Base-by-base conservation (phyloP, 64 coral and sea anemone genomes). In the Pocillopora verrucosa region DNA sequence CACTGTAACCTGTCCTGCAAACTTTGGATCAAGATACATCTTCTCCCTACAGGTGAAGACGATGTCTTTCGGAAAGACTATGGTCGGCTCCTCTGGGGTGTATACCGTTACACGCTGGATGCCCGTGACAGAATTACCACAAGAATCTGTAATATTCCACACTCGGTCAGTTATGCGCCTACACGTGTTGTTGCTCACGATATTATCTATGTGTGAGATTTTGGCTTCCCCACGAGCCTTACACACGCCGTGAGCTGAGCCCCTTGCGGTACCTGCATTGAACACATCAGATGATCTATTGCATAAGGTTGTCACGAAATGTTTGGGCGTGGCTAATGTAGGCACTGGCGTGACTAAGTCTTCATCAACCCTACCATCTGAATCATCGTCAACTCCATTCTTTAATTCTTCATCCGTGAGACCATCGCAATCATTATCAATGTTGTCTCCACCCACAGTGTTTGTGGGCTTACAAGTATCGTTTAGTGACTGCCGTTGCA, bases 351-450 rank as follows among this genome's bases (percentile, higher is more conserved):
- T 58, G 45, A 56, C 34, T 0, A 89, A 16, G 14, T 80, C 90
- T 60, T 92, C 87, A 59, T 87, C 90, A 3, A 92, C 59, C 19
- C 15, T 1, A 1, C 87, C 75, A 59, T 92, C 87, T 5, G 17
- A 22, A 11, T 96, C 76, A 63, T 92, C 87, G 65, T 92, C 94
- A 5, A 78, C 58, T 1, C 61, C 59, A 72, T 90, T 90, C 15
- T 60, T 72, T 56, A 83, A 60, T 74, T 90, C 92, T 56, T 94
- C 88, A 56, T 96, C 90, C 0, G 83, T 86, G n/a, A 4, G 57
- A 10, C 38, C 82, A 81, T 89, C 87, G 36, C 94, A 96, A 22
- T 96, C 86, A 7, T 95, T 95, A 20, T 92, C 89, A 60, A 76
- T 84, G 36, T 87, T 76, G 25, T 94, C 89, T 0, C 58, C 85